Evolutionary conservation across 2,113 vertebrate genomes (phyloP), one percentile per base, ranked within the genome.

Genomic region (Parotia lawesii): DNA sequence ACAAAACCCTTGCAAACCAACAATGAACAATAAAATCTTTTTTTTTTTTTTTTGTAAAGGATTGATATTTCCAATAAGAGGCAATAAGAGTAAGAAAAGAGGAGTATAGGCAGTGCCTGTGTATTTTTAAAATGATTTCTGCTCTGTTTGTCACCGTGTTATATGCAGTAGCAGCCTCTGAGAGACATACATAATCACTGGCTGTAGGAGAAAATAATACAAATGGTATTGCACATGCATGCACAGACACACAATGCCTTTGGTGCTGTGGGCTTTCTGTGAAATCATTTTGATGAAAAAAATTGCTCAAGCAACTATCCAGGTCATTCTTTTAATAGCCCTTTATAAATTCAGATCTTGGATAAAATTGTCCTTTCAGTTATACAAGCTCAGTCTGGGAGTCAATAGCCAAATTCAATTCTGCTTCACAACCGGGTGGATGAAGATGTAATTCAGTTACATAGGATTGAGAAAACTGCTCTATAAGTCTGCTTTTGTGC

Each of bases 91-190:
- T 79, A 71, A 80, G 25, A 45, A 72, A 75, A 51, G 21, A 69
- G 31, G 35, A 51, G 21, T 48, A 22, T 33, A 67, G 82, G 8
- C 45, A 73, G 67, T 61, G 51, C 8, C 23, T n/a, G 12, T 70
- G 23, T 58, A 37, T 93, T 89, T 93, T 44, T 37, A 64, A 86
- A 95, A 87, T 50, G 1, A 82, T 75, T 95, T 96, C 75, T 93
- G 75, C 72, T 94, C 67, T 93, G 58, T 85, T 95, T 94, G 29
- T 77, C 61, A 50, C 29, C 80, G 56, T 28, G 29, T 66, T 85
- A 19, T 6, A 16, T 5, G 15, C n/a, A 81, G 64, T 60, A 88
- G 42, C 56, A 80, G n/a, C 33, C 48, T 93, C 48, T 80, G 27
- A 80, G 65, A 81, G 48, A 33, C 44, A 48, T 12, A 40, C 17